Evolutionary conservation across 2,888 invertebrate species (phyloP), one percentile per base, ranked within the genome.

Genomic region (Lepidochitona cinerea): DNA sequence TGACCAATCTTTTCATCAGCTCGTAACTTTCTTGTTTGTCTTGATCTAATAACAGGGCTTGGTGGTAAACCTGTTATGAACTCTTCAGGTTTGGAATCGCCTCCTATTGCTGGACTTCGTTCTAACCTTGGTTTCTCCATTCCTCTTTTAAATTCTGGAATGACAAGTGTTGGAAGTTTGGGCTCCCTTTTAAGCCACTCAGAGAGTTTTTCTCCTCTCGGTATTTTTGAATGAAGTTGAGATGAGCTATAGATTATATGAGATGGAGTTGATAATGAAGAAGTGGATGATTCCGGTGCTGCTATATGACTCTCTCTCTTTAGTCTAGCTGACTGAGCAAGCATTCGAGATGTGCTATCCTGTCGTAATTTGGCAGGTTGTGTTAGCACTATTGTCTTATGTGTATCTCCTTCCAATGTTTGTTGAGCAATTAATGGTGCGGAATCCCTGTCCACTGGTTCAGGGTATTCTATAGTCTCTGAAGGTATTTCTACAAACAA

Each of bases 141-240:
- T 59, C 59, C 59, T 52, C 70, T 53, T 72, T 70, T 53, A 76
- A 78, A 79, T 76, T 82, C 81, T 77, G 86, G 85, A 82, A 86
- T 84, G 76, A 82, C 78, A 73, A 81, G 77, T 73, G 81, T 80
- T 52, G 85, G 85, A 81, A 83, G 82, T 79, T 85, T 83, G 52
- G 79, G 77, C 71, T 79, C 79, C 72, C 71, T 36, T 37, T 71
- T 71, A n/a, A 71, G 64, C 71, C 71, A 71, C 59, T 71, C 71
- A 32, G 71, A 59, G 18, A 71, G 66, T 29, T 37, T 65, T 37
- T 71, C 71, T 65, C 71, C 71, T 66, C 64, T 35, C 29, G 59
- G 66, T 37, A 65, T 37, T 36, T 71, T 71, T 35, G 18, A 18
- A 9, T 59, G 33, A 18, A 64, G 65, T 37, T 64, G 37, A n/a